Evolutionary conservation across 1,140 invertebrate genomes (phyloP), one percentile per base, ranked within the genome.

Genomic region (Solenopsis invicta): DNA sequence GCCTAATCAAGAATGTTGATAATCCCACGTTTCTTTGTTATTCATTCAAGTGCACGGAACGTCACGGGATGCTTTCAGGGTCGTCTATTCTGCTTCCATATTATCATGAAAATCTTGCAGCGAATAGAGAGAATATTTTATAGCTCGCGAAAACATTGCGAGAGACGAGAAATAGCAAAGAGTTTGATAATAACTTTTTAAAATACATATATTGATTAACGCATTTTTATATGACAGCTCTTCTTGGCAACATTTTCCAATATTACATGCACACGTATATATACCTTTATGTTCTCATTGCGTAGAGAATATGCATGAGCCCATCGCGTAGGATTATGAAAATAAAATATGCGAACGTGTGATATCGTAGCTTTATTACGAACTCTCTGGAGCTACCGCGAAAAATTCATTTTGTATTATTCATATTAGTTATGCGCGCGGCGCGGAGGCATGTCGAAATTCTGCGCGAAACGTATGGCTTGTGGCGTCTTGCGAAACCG

Each of bases 381-480:
- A 29, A n/a, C 29, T 29, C 29, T 29, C 29, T 45, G 81, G 9
- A 72, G 41, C 41, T 54, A 37, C 59, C 8, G 75, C 85, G 54
- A 87, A 88, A 78, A 84, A 84, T 84, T 48, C 80, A 84, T 84
- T 84, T 74, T 75, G 13, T 74, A 61, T 75, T 84, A 84, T 84
- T 74, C 80, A 61, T 84, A 84, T 62, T 74, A 84, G 69, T 74
- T 74, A 75, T 75, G 78, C 16, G 69, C 52, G 41, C 62, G 12
- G 59, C 34, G 52, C 29, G 81, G 52, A 67, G 59, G 45, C 45
- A 50, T 34, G 34, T 48, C 52, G 61, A 75, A 88, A 78, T 85
- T 77, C 48, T 52, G 48, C 16, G 64, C 29, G 50, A 86, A 76
- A 85, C 59, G 34, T 71, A 78, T 37, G 67, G 48, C 69, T 10